Evolutionary conservation across 2,888 invertebrate genomes (phyloP).

Genomic region (Lottia gigantea): DNA sequence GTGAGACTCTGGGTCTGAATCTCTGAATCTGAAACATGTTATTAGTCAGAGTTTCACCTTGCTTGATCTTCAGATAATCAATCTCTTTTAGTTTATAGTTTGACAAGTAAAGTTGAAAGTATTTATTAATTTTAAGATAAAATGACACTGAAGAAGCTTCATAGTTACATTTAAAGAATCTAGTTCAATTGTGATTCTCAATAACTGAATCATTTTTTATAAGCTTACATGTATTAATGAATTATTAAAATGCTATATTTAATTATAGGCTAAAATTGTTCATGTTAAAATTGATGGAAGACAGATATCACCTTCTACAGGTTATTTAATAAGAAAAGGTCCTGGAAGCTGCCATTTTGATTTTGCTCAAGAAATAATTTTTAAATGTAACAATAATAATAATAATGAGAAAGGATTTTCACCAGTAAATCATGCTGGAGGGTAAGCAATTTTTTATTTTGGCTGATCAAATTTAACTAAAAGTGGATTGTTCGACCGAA

Average conservation of each 20-base stretch:
- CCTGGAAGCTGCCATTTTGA: conserved; percentile 83
- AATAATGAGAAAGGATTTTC: not conserved
- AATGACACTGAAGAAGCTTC: too few species aligned
- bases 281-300: conserved; percentile 68
- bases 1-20: too few species aligned
- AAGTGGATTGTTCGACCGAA: too few species aligned
- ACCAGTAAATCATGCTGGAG: not conserved
- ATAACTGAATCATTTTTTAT: not conserved
- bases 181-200: not conserved
- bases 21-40: too few species aligned
- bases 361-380: conserved; percentile 77
- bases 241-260: not conserved
- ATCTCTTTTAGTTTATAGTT: too few species aligned
- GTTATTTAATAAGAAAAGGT: conserved; percentile 76
- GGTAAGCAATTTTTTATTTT: not conserved
- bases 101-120: too few species aligned
- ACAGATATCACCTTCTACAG: conserved; percentile 66
- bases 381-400: conserved; percentile 34
- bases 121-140: too few species aligned
- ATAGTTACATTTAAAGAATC: too few species aligned
- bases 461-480: not conserved
- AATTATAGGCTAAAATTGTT: conserved; percentile 64
- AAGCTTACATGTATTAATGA: not conserved
- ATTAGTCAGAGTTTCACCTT: too few species aligned
- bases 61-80: too few species aligned